These are phyloP conservation scores for Sebastes umbrosus DNA, from an alignment of 2,797 vertebrate species.

Conservation along the genomic window DNA sequence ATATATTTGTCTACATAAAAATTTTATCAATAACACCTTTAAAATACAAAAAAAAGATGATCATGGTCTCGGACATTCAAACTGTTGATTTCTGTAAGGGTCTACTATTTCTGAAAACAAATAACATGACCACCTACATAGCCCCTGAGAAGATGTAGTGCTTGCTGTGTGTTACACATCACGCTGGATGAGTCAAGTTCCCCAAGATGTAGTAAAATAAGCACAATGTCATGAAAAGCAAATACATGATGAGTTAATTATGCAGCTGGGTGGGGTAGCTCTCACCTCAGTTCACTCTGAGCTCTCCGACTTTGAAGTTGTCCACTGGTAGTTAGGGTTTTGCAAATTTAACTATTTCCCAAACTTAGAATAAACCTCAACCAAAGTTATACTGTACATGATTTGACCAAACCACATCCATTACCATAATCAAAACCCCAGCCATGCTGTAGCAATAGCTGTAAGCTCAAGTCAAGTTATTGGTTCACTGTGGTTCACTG, in stretches of 20 bases:
- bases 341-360: not conserved
- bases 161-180: not conserved
- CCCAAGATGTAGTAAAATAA: constrained; percentile 41
- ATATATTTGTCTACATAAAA: too few species aligned
- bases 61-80: not conserved
- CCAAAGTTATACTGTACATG: not conserved
- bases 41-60: not conserved
- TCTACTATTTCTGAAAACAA: not conserved
- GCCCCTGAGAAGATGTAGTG: not conserved
- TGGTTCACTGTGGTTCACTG: not conserved
- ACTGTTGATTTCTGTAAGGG: not conserved
- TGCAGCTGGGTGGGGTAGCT: not conserved
- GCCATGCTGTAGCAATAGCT: not conserved
- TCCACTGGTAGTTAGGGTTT: not conserved
- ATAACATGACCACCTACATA: constrained; percentile 1
- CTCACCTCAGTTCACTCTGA: constrained; percentile 8
- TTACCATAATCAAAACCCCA: not conserved
- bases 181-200: constrained; percentile 24
- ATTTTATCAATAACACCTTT: not conserved
- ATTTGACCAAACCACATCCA: not conserved
- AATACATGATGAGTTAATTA: constrained; percentile 37
- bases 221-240: constrained; percentile 34
- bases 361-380: constrained; percentile 21
- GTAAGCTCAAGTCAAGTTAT: not conserved
- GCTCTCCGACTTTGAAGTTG: not conserved